A percentile compares a stretch with the other conserved stretches of the same genome.
Conservation (phyloP, 64 coral and sea anemone species). For the Pocillopora verrucosa region DNA sequence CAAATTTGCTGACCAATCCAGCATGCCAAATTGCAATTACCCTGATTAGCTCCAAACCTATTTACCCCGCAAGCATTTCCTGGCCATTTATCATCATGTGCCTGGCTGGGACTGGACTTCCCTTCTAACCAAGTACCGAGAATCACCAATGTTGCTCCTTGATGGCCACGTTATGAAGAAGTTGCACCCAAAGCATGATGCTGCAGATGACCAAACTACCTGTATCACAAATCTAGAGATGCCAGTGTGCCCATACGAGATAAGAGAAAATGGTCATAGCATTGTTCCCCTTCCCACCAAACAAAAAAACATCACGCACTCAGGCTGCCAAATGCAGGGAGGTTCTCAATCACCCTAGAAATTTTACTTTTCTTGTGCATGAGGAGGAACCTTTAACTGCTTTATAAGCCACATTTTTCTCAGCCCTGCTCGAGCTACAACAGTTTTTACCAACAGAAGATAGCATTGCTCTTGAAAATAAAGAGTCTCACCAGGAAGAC, state of each 20-base stretch:
- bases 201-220: neutral
- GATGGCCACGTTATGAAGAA: constrained; percentile 32
- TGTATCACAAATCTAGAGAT: constrained; percentile 2
- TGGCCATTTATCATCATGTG: constrained; percentile 35
- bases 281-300: constrained; percentile 17
- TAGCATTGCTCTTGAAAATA: constrained; percentile 42
- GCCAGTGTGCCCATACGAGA: neutral
- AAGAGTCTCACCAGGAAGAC: neutral
- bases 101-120: constrained; percentile 15
- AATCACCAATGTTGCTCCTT: constrained; percentile 50
- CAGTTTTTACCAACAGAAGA: constrained; percentile 39
- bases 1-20: constrained; percentile 11
- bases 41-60: constrained; percentile 32
- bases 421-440: constrained; percentile 36
- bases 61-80: constrained; percentile 56
- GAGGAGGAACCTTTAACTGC: constrained; percentile 27
- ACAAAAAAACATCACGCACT: constrained; percentile 26
- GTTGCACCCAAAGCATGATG: neutral
- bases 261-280: neutral
- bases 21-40: constrained; percentile 34
- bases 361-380: constrained; percentile 33
- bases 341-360: constrained; percentile 36
- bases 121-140: constrained; percentile 14
- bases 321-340: constrained; percentile 38
- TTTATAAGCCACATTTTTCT: constrained; percentile 2